Conservation (phyloP, 2,797 vertebrate genomes). For the Spinibarbus caldwelli region DNA sequence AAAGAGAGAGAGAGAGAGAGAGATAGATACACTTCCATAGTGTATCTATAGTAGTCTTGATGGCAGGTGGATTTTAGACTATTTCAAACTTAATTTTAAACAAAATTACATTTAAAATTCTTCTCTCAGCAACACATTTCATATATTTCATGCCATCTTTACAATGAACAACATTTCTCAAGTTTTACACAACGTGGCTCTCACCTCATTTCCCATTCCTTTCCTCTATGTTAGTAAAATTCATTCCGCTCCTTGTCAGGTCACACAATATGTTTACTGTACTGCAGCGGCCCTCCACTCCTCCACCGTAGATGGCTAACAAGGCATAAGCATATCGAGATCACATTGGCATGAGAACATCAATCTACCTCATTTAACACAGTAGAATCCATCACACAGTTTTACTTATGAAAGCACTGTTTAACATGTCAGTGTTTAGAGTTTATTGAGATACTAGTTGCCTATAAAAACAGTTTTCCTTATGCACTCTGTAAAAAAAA, state of each 20-base stretch:
- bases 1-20: not conserved
- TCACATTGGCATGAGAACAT: conserved; percentile 55
- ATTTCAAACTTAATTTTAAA: not conserved
- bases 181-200: no score
- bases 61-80: no score
- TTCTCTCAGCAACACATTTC: conserved; percentile 3
- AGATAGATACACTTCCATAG: not conserved
- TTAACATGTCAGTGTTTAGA: not conserved
- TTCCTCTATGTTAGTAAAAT: conserved; percentile 48
- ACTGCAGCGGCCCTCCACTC: conserved; percentile 39
- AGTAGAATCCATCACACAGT: conserved; percentile 29
- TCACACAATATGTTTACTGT: conserved; percentile 60
- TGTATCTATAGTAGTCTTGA: no score
- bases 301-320: conserved; percentile 57
- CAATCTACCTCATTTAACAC: conserved; percentile 45
- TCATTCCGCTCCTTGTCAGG: conserved; percentile 41
- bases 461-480: not conserved
- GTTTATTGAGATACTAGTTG: not conserved
- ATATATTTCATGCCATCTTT: conserved; percentile 22
- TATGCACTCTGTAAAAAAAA: not conserved
- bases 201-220: no score
- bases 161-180: conserved; percentile 32
- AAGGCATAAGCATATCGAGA: conserved; percentile 48
- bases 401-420: conserved; percentile 18
- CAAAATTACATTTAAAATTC: conserved; percentile 12